A percentile compares a stretch with the other conserved stretches of the same genome.
Evolutionary conservation across 2,797 vertebrate species (phyloP).

Genomic region (Chelmon rostratus): DNA sequence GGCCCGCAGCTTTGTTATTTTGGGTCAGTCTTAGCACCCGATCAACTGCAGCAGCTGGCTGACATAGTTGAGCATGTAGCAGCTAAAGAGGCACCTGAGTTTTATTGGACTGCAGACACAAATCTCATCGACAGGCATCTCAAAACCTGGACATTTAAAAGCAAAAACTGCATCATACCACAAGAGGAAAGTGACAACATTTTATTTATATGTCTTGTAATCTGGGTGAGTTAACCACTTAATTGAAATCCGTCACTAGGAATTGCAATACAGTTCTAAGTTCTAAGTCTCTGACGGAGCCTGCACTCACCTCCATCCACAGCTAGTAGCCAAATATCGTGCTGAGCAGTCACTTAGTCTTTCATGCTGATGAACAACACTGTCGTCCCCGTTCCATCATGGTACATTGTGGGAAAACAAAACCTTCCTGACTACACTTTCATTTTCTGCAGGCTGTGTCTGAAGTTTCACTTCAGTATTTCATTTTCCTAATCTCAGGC

Average conservation of each 20-base stretch:
- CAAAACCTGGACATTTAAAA: neutral
- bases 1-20: neutral
- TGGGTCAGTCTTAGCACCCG: neutral
- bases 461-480: conserved; percentile 24
- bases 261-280: no score
- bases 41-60: no score
- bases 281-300: neutral
- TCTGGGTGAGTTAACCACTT: no score
- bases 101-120: no score
- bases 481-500: conserved; percentile 27
- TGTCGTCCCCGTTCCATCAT: neutral
- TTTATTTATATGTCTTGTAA: no score
- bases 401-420: neutral
- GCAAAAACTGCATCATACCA: neutral
- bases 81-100: no score
- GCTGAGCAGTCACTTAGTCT: neutral
- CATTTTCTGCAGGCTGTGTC: conserved; percentile 8
- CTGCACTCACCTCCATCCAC: neutral
- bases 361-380: conserved; percentile 19
- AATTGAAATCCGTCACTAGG: no score
- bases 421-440: conserved; percentile 18
- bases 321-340: neutral
- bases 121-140: no score
- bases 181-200: neutral
- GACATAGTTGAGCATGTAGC: no score